Base-by-base conservation (phyloP, 2,888 invertebrate species). In the Orthosia gracilis region DNA sequence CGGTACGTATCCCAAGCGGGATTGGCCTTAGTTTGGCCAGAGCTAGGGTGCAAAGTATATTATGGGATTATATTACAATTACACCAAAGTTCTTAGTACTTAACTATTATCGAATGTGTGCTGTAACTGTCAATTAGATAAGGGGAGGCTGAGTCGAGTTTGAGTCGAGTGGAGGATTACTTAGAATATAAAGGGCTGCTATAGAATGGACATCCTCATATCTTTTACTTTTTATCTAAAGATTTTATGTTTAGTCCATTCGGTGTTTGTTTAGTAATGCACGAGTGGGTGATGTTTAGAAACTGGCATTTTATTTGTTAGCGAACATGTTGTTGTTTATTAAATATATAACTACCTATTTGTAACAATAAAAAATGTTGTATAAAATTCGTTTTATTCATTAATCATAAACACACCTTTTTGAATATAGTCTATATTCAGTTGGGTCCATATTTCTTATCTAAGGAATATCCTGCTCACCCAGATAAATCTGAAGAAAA, bases 321-420 rank as follows among this genome's bases (percentile, higher is more conserved):
- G 81, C 26, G 31, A 68, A 71, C 65, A 80, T 67, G 59, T 80
- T 84, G 59, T 59, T 74, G 54, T 81, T 68, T 55, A 80, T 68
- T 64, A 61, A 26, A 61, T 64, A 31, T 63, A 31, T 66, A 11
- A 78, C 23, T 78, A 11, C 69, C 23, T 78, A 69, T 82, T 62
- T 83, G 52, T 66, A 79, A 52, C 63, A 84, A 84, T 84, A 84
- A 79, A 84, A n/a, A 55, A 84, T 67, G 57, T 83, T 83, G 26
- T 80, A 61, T 31, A 59, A 66, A 40, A 0, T 50, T 40, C 0
- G 7, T 54, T 40, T 70, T 15, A 18, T 61, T 61, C 45, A 61
- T 45, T 15, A 40, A 40, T 31, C 40, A 15, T 40, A 40, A 59
- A 15, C 21, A 15, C 9, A 7, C n/a, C 13, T 5, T 26, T 26